These are phyloP conservation scores for Sarotherodon lohbergeri DNA, from an alignment of 2,113 vertebrate genomes.

Conservation along the genomic window DNA sequence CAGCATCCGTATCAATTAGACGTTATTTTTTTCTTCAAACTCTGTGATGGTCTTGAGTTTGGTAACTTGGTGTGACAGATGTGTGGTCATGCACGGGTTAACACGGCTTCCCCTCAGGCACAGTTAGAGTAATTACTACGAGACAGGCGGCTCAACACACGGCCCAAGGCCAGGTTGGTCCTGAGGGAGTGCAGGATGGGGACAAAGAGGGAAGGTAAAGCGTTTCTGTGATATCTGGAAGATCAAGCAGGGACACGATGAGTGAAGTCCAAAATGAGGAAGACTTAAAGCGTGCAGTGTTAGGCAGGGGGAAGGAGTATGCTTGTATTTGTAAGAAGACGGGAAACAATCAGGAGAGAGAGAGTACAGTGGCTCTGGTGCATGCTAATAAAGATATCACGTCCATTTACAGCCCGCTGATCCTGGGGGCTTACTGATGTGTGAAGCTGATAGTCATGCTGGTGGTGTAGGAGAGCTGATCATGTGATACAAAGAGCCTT, in stretches of 20 bases:
- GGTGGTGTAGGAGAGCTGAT: not conserved
- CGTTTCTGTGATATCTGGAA: not conserved
- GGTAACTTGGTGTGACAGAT: not conserved
- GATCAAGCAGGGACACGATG: constrained; percentile 1
- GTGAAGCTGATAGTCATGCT: constrained; percentile 29
- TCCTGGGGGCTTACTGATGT: constrained; percentile 11
- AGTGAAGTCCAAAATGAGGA: constrained; percentile 8
- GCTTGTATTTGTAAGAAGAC: not conserved
- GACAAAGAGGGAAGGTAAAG: not conserved
- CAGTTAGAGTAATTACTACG: constrained; percentile 42
- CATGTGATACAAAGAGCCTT: not conserved
- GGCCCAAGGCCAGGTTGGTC: constrained; percentile 14
- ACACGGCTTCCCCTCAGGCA: not conserved
- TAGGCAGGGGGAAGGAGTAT: not conserved
- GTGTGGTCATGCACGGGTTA: constrained; percentile 2
- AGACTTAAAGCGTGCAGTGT: not conserved
- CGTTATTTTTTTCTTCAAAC: not conserved
- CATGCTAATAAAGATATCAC: constrained; percentile 56
- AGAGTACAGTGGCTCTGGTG: not conserved
- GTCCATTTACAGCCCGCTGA: constrained; percentile 22
- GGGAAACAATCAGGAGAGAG: not conserved
- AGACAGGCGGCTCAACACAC: constrained; percentile 16
- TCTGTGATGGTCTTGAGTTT: not conserved
- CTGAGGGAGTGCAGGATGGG: not conserved
- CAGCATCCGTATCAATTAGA: not conserved